Evolutionary conservation across 2,888 invertebrate genomes (phyloP), one percentile per base, ranked within the genome.

Genomic region (Sipha maydis): DNA sequence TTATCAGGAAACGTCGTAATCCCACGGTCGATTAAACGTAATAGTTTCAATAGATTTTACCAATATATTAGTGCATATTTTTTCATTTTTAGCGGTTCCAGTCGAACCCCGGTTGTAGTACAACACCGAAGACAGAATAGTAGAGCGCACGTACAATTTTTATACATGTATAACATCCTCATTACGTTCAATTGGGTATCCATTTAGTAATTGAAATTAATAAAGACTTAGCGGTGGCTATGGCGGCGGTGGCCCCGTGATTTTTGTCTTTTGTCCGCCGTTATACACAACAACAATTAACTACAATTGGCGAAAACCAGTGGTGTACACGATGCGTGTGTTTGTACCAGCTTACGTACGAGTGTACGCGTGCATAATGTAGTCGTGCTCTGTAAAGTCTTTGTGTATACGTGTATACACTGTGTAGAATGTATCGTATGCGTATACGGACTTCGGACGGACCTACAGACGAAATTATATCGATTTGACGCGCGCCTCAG

Each of bases 121-220:
- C 1, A 48, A 48, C 48, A 48, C 48, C 8, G 14, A 38, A 67
- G n/a, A 67, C 61, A n/a, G 34, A 34, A 41, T n/a, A 14, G 79
- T 34, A 48, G 69, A 14, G 21, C 21, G 21, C 25, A 5, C 69
- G 34, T 34, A 34, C 34, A 34, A 34, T 34, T 34, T 3, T 41
- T 25, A 25, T 14, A 14, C 4, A 17, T 25, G 25, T n/a, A 48
- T 75, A 82, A 82, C 88, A 82, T 88, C 88, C 88, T 88, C 75
- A 88, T 88, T 88, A 75, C 38, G 31, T 75, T 88, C 88, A 88
- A 88, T 88, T 88, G 88, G 25, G 77, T 77, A 48, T 85, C 69
- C 77, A 85, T 85, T 85, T 85, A 85, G 34, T 85, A 85, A 85
- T 85, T 85, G 67, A 85, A 85, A 85, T 85, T 85, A 78, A 85